Evolutionary conservation across 2,888 invertebrate genomes (phyloP).

Genomic region (Ennomos quercinarius): DNA sequence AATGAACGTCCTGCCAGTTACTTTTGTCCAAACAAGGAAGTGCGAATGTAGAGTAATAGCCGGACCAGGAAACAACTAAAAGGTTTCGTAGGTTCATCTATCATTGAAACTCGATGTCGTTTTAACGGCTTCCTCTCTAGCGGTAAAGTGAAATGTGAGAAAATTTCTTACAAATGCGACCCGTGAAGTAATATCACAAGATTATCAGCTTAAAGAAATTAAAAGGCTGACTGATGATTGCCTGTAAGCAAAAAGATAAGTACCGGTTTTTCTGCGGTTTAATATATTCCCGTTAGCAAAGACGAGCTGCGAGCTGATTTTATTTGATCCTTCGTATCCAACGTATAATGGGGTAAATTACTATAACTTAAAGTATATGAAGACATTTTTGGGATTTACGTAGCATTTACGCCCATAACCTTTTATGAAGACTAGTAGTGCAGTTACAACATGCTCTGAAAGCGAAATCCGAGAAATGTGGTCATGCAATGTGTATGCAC

Average conservation of each 20-base stretch:
- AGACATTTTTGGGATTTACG: constrained; percentile 62
- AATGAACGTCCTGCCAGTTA: constrained; percentile 63
- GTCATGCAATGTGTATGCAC: constrained; percentile 24
- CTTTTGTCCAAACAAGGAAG: constrained; percentile 68
- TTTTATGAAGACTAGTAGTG: constrained; percentile 49
- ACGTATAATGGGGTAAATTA: constrained; percentile 49
- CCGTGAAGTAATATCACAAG: constrained; percentile 38
- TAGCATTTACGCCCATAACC: constrained; percentile 55
- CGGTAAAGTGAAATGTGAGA: constrained; percentile 42
- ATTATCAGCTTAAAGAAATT: constrained; percentile 46
- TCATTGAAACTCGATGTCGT: constrained; percentile 53
- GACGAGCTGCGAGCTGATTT: constrained; percentile 56
- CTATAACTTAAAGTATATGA: constrained; percentile 55
- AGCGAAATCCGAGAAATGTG: constrained; percentile 45
- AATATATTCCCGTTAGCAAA: constrained; percentile 62
- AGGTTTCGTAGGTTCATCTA: constrained; percentile 62
- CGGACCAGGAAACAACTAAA: constrained; percentile 63
- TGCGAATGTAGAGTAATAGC: constrained; percentile 68
- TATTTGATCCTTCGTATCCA: constrained; percentile 49
- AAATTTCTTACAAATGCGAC: constrained; percentile 28
- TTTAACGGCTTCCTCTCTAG: constrained; percentile 57
- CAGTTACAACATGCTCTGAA: constrained; percentile 51
- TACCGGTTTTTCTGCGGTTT: constrained; percentile 59
- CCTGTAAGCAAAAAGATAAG: constrained; percentile 32
- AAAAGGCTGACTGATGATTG: too few relatives aligned